Evolutionary conservation across 2,888 invertebrate genomes (phyloP), one percentile per base, ranked within the genome.

Genomic region (Cryptus viduatorius): DNA sequence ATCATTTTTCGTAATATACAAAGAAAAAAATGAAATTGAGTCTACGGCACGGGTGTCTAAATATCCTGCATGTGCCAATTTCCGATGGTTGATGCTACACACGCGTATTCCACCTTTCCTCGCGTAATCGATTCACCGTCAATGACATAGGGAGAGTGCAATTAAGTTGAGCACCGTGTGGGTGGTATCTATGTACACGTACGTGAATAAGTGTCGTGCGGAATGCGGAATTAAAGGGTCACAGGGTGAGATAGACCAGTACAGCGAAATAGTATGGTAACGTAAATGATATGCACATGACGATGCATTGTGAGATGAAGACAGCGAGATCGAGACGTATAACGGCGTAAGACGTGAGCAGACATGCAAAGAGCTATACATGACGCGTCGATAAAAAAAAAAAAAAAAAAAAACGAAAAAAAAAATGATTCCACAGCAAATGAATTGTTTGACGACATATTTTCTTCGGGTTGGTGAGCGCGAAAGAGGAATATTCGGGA

Each of bases 211-310:
- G 79, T 79, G 84, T 77, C 79, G 82, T 79, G 86, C 79, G 79
- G 86, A 86, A 86, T 84, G 82, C 79, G 82, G 83, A 82, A 86
- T 86, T 77, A 79, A 84, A 86, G 82, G 72, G 82, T 82, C 59
- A 67, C 56, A 53, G 16, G 46, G 50, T 16, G 71, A 53, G 64
- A n/a, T 53, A 71, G 65, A 69, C 71, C 65, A 71, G 65, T 53
- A 24, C 10, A 24, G 69, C 64, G 71, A 71, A 56, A 64, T 19
- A 29, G 64, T 59, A 61, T 37, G 79, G 46, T 56, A 67, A 59
- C 24, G 56, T 44, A 77, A 77, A 82, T 77, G 71, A 77, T 72
- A 72, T 82, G 77, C 72, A 77, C 77, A 67, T 53, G 37, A 75
- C 68, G 68, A 64, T 42, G 31, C 71, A 53, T 48, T 61, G 64